phyloP scores from a whole-genome alignment of 1,140 invertebrate species.

The Ceratosolen solmsi region DNA sequence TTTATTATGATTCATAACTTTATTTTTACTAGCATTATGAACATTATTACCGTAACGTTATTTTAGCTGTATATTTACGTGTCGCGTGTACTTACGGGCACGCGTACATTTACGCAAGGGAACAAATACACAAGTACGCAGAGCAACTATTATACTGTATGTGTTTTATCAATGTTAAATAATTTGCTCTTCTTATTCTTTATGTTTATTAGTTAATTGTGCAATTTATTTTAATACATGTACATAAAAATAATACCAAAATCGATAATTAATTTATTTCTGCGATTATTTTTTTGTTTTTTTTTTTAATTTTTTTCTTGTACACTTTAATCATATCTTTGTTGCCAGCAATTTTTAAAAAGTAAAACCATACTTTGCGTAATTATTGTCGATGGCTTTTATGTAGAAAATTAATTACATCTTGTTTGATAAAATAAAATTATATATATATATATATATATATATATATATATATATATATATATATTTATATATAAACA shows the following conservation, averaged over 20 bases:
- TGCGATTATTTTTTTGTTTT: conserved; percentile 7
- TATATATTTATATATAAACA: conserved; percentile 9
- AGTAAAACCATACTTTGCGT: neutral
- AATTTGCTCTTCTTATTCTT: neutral
- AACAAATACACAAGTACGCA: conserved; percentile 6
- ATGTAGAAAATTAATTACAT: neutral
- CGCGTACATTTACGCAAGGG: neutral
- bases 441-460: conserved; percentile 24
- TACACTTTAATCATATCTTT: neutral
- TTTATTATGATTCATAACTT: conserved; percentile 16
- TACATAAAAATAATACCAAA: conserved; percentile 48
- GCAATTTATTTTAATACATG: conserved; percentile 32
- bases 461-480: conserved; percentile 19
- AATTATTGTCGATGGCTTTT: neutral
- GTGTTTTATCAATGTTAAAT: conserved; percentile 6
- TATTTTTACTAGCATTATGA: conserved; percentile 22
- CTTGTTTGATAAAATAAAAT: neutral
- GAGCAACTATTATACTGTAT: neutral
- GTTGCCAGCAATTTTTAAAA: neutral
- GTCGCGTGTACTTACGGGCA: neutral
- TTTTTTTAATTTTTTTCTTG: conserved; percentile 8
- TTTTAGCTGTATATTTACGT: neutral
- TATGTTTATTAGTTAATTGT: conserved; percentile 8
- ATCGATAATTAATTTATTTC: conserved; percentile 43
- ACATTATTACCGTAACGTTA: conserved; percentile 22